These are phyloP conservation scores for Thecocarcelia acutangulata DNA, from an alignment of 2,888 invertebrate species.

Conservation along the genomic window DNA sequence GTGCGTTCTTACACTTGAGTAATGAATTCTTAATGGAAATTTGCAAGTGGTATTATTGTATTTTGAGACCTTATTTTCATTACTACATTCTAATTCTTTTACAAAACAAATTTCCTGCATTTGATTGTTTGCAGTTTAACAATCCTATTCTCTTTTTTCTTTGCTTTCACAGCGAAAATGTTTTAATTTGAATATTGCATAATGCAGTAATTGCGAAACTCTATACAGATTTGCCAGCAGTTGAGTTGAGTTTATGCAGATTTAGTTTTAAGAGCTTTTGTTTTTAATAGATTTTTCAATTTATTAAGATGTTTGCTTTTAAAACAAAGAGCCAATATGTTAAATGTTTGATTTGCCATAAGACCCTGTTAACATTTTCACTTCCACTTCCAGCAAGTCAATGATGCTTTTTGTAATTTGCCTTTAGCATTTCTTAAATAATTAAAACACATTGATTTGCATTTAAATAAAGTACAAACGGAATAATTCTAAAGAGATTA, in stretches of 20 bases:
- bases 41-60: constrained; percentile 1
- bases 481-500: too few species aligned
- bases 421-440: background rate
- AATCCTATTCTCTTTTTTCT: too few species aligned
- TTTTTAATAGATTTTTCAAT: constrained; percentile 22
- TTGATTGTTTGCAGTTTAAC: constrained; percentile 11
- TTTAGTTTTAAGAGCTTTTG: constrained; percentile 19
- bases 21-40: constrained; percentile 56
- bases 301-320: constrained; percentile 8
- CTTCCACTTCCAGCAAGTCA: background rate
- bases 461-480: background rate
- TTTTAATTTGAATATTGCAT: constrained; percentile 65
- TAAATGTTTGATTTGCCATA: constrained; percentile 3
- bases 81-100: background rate
- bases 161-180: constrained; percentile 3
- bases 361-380: background rate
- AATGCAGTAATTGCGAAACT: constrained; percentile 61
- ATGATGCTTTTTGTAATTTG: constrained; percentile 36
- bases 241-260: constrained; percentile 40
- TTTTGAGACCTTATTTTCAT: constrained; percentile 31
- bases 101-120: background rate
- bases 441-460: background rate
- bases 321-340: constrained; percentile 63
- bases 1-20: constrained; percentile 35
- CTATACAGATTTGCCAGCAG: background rate